Percentiles rank a stretch among this genome's conserved stretches.
Evolutionary conservation across 2,797 vertebrate genomes (phyloP).

Genomic region (Trachurus trachurus): DNA sequence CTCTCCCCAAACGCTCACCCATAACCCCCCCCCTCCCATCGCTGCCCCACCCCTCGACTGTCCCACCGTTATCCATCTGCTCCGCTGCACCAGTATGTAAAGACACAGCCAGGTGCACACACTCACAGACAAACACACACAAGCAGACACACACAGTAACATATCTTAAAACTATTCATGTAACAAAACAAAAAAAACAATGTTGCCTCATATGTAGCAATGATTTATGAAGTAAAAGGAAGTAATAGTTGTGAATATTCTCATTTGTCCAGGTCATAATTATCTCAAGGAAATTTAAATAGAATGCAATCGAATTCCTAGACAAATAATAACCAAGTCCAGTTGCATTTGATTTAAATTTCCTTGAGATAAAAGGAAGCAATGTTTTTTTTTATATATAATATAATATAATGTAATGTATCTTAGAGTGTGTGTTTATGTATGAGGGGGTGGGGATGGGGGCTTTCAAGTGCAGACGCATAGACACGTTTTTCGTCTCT

Average conservation of each 20-base stretch:
- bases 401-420: background rate
- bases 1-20: background rate
- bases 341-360: too few relatives aligned
- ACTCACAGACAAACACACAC: constrained; percentile 8
- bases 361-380: background rate
- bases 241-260: too few relatives aligned
- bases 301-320: too few relatives aligned
- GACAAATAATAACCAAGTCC: too few relatives aligned
- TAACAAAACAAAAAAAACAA: background rate
- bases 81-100: constrained; percentile 30
- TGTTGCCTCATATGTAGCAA: background rate
- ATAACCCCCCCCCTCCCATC: constrained; percentile 8
- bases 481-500: too few relatives aligned
- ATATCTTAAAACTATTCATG: background rate
- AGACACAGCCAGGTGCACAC: background rate
- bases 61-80: constrained; percentile 66
- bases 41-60: constrained; percentile 41
- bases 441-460: background rate
- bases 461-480: too few relatives aligned
- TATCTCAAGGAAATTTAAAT: too few relatives aligned
- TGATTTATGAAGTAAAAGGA: too few relatives aligned
- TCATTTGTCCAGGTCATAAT: too few relatives aligned
- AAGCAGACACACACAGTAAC: constrained; percentile 6
- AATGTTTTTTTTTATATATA: too few relatives aligned
- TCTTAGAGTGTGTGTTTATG: background rate